Percentiles rank a stretch among this genome's conserved stretches.
These are phyloP conservation scores for Cacoxenus indagator DNA, from an alignment of 2,888 invertebrate genomes.

Conservation along the genomic window DNA sequence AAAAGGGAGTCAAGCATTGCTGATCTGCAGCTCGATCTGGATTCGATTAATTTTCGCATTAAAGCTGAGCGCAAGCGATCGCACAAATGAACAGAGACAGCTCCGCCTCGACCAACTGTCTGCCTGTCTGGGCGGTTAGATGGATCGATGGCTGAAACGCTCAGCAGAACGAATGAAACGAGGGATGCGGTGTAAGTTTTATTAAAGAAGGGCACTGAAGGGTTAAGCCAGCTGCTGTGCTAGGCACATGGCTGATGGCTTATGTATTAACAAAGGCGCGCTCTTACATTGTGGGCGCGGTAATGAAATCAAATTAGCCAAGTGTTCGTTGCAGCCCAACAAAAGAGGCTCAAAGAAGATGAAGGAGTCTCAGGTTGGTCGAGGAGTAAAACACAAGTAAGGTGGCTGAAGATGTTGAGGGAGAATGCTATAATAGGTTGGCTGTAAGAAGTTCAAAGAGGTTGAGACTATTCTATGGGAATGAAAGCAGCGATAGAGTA, in stretches of 20 bases:
- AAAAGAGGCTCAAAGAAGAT: background rate
- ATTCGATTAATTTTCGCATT: constrained; percentile 70
- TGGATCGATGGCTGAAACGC: background rate
- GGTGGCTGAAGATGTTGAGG: background rate
- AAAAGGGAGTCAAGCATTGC: constrained; percentile 18
- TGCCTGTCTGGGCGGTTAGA: background rate
- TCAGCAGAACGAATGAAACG: background rate
- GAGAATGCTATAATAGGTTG: too few species aligned
- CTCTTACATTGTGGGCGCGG: constrained; percentile 64
- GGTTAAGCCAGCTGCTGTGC: constrained; percentile 9
- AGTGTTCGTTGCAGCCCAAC: constrained; percentile 56
- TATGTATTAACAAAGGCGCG: constrained; percentile 26
- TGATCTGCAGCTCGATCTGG: constrained; percentile 54
- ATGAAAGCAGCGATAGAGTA: background rate
- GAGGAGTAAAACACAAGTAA: background rate
- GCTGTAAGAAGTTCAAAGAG: too few species aligned
- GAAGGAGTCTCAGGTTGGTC: background rate
- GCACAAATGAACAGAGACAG: constrained; percentile 42
- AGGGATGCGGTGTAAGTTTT: background rate
- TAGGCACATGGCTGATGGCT: background rate
- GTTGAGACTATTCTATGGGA: too few species aligned
- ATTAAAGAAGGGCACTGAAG: background rate
- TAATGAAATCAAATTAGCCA: constrained; percentile 71
- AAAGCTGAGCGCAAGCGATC: constrained; percentile 42
- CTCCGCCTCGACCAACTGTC: constrained; percentile 49